These are phyloP conservation scores for Odontomyia ornata DNA, from an alignment of 2,888 invertebrate species.

Conservation along the genomic window DNA sequence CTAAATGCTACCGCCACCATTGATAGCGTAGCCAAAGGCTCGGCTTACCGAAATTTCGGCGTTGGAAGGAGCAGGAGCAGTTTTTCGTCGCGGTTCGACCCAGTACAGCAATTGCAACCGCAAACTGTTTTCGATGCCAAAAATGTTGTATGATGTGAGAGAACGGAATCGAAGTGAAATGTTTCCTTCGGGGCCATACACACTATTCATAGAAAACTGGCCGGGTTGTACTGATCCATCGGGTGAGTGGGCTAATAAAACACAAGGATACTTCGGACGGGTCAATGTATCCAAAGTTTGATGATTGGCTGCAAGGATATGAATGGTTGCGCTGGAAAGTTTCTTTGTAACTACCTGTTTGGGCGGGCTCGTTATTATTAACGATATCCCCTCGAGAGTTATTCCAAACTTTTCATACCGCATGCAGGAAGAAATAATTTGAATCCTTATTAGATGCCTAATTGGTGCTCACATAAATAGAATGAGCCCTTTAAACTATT, in stretches of 20 bases:
- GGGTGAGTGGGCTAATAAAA: background rate
- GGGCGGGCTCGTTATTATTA: background rate
- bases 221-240: background rate
- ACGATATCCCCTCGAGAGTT: background rate
- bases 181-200: constrained; percentile 36
- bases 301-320: background rate
- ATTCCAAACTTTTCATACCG: background rate
- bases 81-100: background rate
- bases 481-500: background rate
- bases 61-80: constrained; percentile 5
- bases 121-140: constrained; percentile 44
- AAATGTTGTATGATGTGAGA: constrained; percentile 36
- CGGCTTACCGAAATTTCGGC: constrained; percentile 36
- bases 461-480: background rate
- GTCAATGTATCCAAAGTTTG: background rate
- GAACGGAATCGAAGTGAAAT: constrained; percentile 34
- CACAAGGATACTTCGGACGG: background rate
- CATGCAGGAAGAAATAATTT: background rate
- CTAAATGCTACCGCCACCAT: constrained; percentile 39
- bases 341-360: background rate
- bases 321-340: background rate
- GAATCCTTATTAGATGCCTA: background rate
- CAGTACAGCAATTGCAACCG: constrained; percentile 41
- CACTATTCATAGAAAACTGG: constrained; percentile 1
- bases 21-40: constrained; percentile 39